These are phyloP conservation scores for Oriolus oriolus DNA, from an alignment of 2,113 vertebrate species.

Conservation along the genomic window DNA sequence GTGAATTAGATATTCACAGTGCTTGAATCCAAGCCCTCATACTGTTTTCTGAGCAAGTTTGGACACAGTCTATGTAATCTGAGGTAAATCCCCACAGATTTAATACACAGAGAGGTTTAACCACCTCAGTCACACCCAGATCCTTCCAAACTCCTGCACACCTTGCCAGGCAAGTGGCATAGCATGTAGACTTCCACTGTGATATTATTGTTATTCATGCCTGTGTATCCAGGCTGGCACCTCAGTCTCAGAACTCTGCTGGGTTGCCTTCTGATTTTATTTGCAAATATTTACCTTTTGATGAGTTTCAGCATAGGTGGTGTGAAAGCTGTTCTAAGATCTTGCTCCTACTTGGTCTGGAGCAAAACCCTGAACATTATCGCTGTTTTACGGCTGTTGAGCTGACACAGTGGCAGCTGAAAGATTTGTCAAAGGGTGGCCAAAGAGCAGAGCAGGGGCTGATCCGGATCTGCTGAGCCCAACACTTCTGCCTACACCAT, in stretches of 20 bases:
- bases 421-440: neutral
- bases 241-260: neutral
- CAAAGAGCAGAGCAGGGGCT: neutral
- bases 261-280: neutral
- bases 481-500: neutral
- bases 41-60: neutral
- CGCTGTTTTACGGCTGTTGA: neutral
- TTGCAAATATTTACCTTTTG: neutral
- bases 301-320: neutral
- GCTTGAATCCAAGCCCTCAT: neutral
- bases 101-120: neutral
- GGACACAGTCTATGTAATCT: neutral
- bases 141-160: neutral
- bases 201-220: neutral
- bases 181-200: neutral
- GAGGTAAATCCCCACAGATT: neutral
- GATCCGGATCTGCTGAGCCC: neutral
- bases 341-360: neutral
- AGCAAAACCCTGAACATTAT: neutral
- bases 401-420: neutral
- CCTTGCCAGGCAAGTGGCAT: neutral
- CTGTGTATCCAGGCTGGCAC: rapidly evolving
- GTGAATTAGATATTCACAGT: neutral
- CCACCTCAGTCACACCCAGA: neutral
- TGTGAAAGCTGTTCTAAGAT: neutral